These are phyloP conservation scores for Ailurus styani DNA, from an alignment of 2,113 vertebrate genomes.

Conservation along the genomic window DNA sequence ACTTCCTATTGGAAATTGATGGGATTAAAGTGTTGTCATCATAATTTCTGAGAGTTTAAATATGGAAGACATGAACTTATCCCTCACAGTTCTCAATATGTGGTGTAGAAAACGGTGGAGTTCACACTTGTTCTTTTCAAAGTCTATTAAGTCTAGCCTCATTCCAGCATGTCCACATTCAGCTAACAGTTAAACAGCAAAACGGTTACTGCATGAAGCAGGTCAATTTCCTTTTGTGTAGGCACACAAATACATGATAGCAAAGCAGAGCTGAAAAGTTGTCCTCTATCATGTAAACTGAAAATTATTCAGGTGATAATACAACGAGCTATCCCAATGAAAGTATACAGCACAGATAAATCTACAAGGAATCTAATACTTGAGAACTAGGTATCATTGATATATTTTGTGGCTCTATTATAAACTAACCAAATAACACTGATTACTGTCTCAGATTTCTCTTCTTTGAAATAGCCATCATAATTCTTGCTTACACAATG, in stretches of 20 bases:
- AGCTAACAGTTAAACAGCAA: constrained; percentile 11
- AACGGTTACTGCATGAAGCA: background rate
- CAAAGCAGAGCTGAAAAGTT: background rate
- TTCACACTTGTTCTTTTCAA: constrained; percentile 17
- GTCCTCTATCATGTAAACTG: background rate
- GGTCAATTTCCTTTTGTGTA: background rate
- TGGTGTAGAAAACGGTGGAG: background rate
- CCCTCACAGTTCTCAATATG: background rate
- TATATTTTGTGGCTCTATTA: background rate
- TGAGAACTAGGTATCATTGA: background rate
- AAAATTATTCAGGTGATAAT: background rate
- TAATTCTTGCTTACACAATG: background rate
- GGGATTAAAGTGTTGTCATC: background rate
- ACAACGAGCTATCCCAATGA: background rate
- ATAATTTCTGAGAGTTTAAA: background rate
- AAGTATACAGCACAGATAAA: background rate
- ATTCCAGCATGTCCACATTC: background rate
- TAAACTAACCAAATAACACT: background rate
- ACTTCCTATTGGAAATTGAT: background rate
- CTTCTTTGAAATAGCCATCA: background rate
- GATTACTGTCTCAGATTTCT: background rate
- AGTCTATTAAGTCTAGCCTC: background rate
- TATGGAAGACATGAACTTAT: background rate
- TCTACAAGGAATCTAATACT: background rate
- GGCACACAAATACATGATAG: background rate